Base-by-base conservation (phyloP, 1,140 invertebrate species). In the Drosophila albomicans region DNA sequence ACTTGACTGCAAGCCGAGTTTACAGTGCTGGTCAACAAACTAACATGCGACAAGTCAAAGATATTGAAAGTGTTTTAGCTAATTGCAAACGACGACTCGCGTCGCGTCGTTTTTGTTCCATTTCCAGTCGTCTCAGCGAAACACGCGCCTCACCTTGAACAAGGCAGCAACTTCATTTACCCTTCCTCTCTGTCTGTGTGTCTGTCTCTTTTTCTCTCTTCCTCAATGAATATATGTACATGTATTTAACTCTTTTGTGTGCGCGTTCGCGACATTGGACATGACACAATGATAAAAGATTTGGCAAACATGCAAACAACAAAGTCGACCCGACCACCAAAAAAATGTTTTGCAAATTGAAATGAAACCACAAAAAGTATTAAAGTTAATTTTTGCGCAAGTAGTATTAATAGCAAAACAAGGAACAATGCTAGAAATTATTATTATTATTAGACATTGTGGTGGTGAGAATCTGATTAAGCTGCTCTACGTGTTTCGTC, bases 291-390 rank as follows among this genome's bases (percentile, higher is more conserved):
- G 70, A 75, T 76, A 70, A 72, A 79, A 65, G 61, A 75, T 70
- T 70, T 78, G 35, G 71, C 70, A 73, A 68, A 77, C 59, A 77
- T 46, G 41, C 59, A 75, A 68, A 75, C 65, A 69, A 78, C 65
- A 78, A 63, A 56, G 15, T 32, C 30, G 51, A 32, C 30, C 6
- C 11, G n/a, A 15, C 11, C n/a, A 35, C 62, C 46, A 46, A 51
- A 15, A 25, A 75, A 78, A 51, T 81, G 63, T 45, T 70, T 86
- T 64, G 78, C 81, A 85, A 85, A 85, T 85, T 76, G 81, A 67
- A 59, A 61, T 64, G 49, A 84, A 81, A 75, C 43, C 43, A 15
- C 58, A 86, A 13, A 52, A 75, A 78, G 65, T 58, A 11, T 73
- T 81, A 64, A 86, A 67, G 45, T 57, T 41, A 45, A 65, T 13